phyloP scores from a whole-genome alignment of 1,140 invertebrate genomes.

The Eulimnadia texana region DNA sequence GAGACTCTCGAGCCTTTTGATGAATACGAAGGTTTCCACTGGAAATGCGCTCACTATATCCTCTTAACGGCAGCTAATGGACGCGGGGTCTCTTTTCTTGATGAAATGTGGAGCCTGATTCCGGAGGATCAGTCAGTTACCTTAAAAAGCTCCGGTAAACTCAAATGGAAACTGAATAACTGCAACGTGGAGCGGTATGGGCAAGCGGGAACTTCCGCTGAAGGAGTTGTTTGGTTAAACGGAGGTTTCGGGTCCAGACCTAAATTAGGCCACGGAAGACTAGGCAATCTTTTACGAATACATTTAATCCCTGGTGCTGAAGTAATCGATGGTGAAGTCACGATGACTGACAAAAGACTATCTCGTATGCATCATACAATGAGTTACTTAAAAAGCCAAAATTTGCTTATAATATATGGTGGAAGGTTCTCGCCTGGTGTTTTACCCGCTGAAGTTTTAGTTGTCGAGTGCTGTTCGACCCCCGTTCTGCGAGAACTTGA shows the following conservation, averaged over 20 bases:
- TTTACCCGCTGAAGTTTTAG: slow-evolving; percentile 8
- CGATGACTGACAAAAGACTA: slow-evolving; percentile 15
- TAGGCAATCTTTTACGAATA: slow-evolving; percentile 22
- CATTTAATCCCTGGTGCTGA: not conserved
- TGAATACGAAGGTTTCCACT: slow-evolving; percentile 39
- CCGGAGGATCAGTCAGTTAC: not conserved
- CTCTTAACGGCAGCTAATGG: slow-evolving; percentile 28
- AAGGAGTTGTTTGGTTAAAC: slow-evolving; percentile 6
- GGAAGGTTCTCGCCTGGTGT: slow-evolving; percentile 23
- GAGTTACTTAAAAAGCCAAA: slow-evolving; percentile 1
- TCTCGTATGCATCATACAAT: slow-evolving; percentile 11
- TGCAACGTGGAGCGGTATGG: not conserved
- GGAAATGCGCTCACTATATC: slow-evolving; percentile 39
- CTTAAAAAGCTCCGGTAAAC: not conserved
- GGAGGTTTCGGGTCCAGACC: slow-evolving; percentile 30
- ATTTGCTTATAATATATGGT: slow-evolving; percentile 24
- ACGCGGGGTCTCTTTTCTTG: not conserved
- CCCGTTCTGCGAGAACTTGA: not conserved
- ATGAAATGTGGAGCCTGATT: not conserved
- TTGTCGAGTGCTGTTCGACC: not conserved
- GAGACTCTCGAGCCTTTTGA: slow-evolving; percentile 37
- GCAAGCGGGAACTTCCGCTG: not conserved
- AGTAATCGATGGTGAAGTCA: slow-evolving; percentile 16
- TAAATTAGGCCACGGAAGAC: slow-evolving; percentile 25
- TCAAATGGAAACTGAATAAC: not conserved